Evolutionary conservation across 2,113 vertebrate species (phyloP), one percentile per base, ranked within the genome.

Genomic region (Tyto alba): DNA sequence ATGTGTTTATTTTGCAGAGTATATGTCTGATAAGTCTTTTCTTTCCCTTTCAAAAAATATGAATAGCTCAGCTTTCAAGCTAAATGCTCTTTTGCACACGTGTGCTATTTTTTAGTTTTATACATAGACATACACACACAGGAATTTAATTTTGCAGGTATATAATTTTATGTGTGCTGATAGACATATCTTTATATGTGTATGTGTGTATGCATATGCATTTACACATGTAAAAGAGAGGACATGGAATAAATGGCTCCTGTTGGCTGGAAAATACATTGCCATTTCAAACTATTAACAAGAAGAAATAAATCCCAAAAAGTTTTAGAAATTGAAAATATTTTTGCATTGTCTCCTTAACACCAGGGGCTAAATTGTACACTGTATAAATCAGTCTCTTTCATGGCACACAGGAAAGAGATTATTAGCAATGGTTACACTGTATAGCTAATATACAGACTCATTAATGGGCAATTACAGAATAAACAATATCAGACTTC

Each of bases 401-500:
- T 78, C 82, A 64, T 16, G 40, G 76, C 79, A 78, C 41, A 57
- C 5, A 47, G 22, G 27, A 63, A 89, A 71, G 56, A 68, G 14
- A 38, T 53, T 69, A 59, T 20, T 56, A 43, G 47, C 34, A 74
- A 56, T 38, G 25, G 40, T 69, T 88, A 76, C 15, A 56, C 11
- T 77, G 64, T 63, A 75, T 4, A 82, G 60, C 10, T 19, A 91
- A 72, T 3, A 4, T 71, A 83, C 55, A 94, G 66, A 47, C 23
- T 78, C 25, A 36, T 64, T 88, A 94, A 92, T 53, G 45, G 89
- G 36, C 48, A 90, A 76, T 89, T 95, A 90, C 36, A 85, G 53
- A 86, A 96, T 22, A 91, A 95, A 94, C 75, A 94, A 32, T 36
- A 95, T 41, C 25, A 94, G 48, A 93, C 38, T 78, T 77, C 32